Base-by-base conservation (phyloP, 2,888 invertebrate species). In the Protophormia terraenovae region DNA sequence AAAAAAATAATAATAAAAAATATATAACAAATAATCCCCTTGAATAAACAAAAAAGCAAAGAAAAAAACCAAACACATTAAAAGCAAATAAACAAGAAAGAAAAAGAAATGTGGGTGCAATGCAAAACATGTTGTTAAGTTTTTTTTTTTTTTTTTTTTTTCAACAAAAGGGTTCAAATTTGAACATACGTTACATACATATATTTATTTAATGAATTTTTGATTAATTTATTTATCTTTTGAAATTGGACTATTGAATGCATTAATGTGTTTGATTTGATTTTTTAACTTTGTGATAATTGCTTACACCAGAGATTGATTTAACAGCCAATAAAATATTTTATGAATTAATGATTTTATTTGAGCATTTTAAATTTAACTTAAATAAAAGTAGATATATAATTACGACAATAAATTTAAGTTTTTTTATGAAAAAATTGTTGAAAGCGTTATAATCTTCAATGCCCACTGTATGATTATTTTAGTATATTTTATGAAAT, bases 101-200 rank as follows among this genome's bases (percentile, higher is more conserved):
- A 22, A 60, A 78, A 53, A 53, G 38, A 55, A 76, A 71, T 80
- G 71, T 76, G 73, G 79, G 75, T 80, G 75, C 38, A 79, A 78
- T 64, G 22, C 66, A 60, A 75, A 58, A 69, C 47, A 41, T 53
- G 55, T 55, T 62, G 69, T 47, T 32, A 35, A 5, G 12, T 38
- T 35, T 10, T 45, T 32, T 22, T 6, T 19, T n/a, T n/a, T n/a
- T n/a, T n/a, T n/a, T n/a, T n/a, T n/a, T n/a, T n/a, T n/a, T n/a
- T n/a, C n/a, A 67, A 62, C 1, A 64, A 50, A 64, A 75, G 47
- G 75, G 24, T 19, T 50, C 8, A 19, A 22, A 50, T 10, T n/a
- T 41, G 14, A 0, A 10, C 14, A 41, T 14, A 27, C n/a, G n/a
- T n/a, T n/a, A n/a, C 24, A 6, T n/a, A 27, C 14, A 27, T 66